These are phyloP conservation scores for Gymnobelideus leadbeateri DNA, from an alignment of 2,113 vertebrate species.

Conservation along the genomic window DNA sequence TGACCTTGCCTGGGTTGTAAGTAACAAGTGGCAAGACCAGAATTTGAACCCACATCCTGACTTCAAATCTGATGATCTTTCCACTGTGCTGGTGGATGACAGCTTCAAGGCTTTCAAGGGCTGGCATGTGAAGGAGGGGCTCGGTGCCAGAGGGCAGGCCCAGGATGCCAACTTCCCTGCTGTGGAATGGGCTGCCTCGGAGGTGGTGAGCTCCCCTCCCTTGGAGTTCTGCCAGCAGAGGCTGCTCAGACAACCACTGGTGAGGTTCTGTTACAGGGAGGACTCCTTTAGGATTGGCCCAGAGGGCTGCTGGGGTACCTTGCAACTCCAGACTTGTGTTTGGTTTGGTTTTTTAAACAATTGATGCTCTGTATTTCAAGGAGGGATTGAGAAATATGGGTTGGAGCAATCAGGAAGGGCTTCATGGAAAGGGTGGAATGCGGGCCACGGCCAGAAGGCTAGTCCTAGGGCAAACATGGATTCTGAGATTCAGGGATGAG, in stretches of 20 bases:
- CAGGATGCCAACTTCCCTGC: not conserved
- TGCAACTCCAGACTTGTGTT: too few species aligned
- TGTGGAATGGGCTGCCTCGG: not conserved
- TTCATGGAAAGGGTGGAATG: not conserved
- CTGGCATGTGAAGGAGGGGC: not conserved
- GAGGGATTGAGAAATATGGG: not conserved
- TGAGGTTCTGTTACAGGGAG: not conserved
- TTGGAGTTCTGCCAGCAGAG: not conserved
- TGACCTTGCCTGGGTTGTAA: not conserved
- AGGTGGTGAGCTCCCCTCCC: not conserved
- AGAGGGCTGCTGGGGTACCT: not conserved
- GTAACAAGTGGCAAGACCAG: not conserved
- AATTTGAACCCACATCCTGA: not conserved
- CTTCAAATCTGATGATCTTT: not conserved
- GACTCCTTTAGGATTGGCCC: not conserved
- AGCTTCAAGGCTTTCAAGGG: not conserved
- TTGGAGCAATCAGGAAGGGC: not conserved
- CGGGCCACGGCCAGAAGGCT: too few species aligned
- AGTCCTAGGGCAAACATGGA: not conserved
- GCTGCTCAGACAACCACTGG: not conserved
- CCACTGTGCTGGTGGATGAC: not conserved
- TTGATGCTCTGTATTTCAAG: not conserved
- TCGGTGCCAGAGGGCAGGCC: not conserved
- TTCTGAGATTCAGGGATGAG: not conserved
- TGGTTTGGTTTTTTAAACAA: not conserved